Evolutionary conservation across 2,797 vertebrate genomes (phyloP).

Genomic region (Lepus oiostolus): DNA sequence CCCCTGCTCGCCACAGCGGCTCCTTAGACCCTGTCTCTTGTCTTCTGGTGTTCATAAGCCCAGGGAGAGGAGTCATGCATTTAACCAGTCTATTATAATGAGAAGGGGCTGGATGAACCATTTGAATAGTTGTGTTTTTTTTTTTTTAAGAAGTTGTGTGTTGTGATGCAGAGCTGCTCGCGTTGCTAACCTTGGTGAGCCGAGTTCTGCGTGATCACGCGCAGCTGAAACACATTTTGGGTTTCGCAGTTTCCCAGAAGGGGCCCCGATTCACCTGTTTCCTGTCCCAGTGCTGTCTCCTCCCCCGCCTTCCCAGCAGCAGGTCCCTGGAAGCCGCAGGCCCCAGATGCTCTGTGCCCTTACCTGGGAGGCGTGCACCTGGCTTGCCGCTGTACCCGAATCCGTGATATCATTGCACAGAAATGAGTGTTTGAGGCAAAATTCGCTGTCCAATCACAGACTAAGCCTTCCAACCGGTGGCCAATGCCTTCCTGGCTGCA

Average conservation of each 20-base stretch:
- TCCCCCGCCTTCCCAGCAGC: constrained; percentile 69
- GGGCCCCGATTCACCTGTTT: constrained; percentile 76
- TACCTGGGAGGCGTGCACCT: background rate
- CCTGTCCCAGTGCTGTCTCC: constrained; percentile 83
- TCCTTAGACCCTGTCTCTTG: background rate
- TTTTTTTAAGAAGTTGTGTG: constrained; percentile 34
- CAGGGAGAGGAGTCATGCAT: background rate
- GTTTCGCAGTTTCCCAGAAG: constrained; percentile 86
- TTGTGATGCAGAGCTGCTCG: background rate
- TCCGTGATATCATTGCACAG: background rate
- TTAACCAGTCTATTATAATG: background rate
- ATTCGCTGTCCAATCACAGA: rapidly evolving
- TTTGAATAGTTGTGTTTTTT: background rate
- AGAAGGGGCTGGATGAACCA: background rate
- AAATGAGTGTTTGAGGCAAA: background rate
- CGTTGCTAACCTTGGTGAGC: background rate
- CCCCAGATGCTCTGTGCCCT: background rate
- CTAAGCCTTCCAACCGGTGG: rapidly evolving
- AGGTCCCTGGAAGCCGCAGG: constrained; percentile 45
- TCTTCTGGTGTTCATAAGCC: background rate
- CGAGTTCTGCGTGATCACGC: constrained; percentile 69
- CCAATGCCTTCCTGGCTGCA: background rate
- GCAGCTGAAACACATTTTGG: constrained; percentile 72
- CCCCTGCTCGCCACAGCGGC: rapidly evolving
- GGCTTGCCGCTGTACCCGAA: rapidly evolving